Conservation (phyloP, 2,113 vertebrate species). For the Gobiocypris rarus region DNA sequence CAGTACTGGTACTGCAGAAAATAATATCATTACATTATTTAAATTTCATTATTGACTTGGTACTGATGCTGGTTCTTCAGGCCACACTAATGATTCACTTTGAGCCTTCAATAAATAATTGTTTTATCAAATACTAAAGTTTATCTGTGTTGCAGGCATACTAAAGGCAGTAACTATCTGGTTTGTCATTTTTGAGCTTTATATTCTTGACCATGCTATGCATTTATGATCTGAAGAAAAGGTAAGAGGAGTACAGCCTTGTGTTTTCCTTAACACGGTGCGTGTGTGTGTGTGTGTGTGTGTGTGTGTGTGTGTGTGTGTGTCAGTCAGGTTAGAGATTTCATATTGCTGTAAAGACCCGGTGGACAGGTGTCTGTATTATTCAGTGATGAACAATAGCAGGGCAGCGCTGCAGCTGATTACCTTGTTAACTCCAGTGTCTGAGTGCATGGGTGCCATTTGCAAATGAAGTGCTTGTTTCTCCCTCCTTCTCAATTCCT, state of each 20-base stretch:
- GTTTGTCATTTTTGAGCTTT: background rate
- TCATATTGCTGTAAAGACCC: too few relatives aligned
- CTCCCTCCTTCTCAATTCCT: constrained; percentile 55
- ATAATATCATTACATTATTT: background rate
- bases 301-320: background rate
- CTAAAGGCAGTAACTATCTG: background rate
- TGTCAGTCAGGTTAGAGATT: background rate
- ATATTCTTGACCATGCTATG: background rate
- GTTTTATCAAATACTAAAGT: background rate
- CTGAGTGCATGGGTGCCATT: constrained; percentile 96
- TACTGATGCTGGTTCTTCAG: background rate
- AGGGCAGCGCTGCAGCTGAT: constrained; percentile 98
- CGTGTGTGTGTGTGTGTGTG: too few relatives aligned
- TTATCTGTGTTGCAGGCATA: background rate
- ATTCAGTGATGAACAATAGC: constrained; percentile 95
- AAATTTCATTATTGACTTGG: background rate
- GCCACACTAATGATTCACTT: background rate
- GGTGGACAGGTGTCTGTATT: constrained; percentile 81
- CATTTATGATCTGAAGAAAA: background rate
- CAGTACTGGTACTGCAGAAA: background rate
- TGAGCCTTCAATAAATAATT: background rate
- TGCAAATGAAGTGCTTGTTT: constrained; percentile 90
- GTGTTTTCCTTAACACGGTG: background rate
- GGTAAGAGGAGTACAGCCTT: background rate
- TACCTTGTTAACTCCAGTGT: constrained; percentile 93